Evolutionary conservation across 2,113 vertebrate species (phyloP), one percentile per base, ranked within the genome.

Genomic region (Dinomys branickii): DNA sequence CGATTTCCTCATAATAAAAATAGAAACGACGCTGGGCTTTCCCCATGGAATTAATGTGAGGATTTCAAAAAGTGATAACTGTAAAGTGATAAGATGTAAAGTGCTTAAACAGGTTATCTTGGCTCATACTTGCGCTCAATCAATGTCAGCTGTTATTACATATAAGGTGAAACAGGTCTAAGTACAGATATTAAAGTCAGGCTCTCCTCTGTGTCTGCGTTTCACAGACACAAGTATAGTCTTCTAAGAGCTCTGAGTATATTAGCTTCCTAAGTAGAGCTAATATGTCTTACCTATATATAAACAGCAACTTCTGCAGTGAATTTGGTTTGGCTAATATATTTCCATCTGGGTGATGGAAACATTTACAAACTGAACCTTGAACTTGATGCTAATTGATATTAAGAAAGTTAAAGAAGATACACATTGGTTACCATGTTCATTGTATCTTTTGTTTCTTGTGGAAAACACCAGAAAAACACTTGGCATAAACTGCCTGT

Each of bases 131-230:
- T 90, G n/a, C 28, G 65, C 26, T 86, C 61, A 30, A 67, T 65
- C 82, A 75, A 77, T 80, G 80, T 85, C 69, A 90, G 30, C 81
- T 82, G 38, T 73, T 82, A 61, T 54, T 63, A 90, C 38, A 54
- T 30, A 69, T 35, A 73, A 73, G 38, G 38, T 47, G 38, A 81
- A 63, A 85, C 8, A 61, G n/a, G 35, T 35, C 54, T 63, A 73
- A 96, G 71, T 71, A 81, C 75, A 82, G 54, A 44, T 87, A 71
- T 91, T 87, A 86, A 85, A 82, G 73, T 94, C 65, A 91, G 63
- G 3, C 14, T 38, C 24, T 75, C 44, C 19, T 80, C 44, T 75
- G 38, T 22, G 24, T 11, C 58, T 38, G 22, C n/a, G n/a, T 92
- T 92, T 63, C 77, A 88, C 5, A 83, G 85, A 82, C 77, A 69